phyloP scores from a whole-genome alignment of 2,797 vertebrate species.

The Knipowitschia caucasica region DNA sequence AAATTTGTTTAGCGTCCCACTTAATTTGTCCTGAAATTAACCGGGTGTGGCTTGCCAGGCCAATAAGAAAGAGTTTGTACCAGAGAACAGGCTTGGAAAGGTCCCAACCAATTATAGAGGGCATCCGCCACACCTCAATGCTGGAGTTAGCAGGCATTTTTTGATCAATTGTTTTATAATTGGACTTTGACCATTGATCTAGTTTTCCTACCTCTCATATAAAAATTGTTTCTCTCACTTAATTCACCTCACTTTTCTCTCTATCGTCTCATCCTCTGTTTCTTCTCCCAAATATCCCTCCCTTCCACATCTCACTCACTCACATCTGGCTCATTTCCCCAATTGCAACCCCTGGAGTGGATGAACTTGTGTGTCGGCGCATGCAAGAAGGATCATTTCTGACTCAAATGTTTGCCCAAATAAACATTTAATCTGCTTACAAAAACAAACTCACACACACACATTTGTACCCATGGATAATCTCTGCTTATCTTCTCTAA shows the following conservation, averaged over 20 bases:
- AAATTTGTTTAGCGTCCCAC: too few species aligned
- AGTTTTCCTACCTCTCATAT: too few species aligned
- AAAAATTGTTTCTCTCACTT: slow-evolving; percentile 14
- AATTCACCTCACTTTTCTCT: slow-evolving; percentile 13
- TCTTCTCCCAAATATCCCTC: background rate
- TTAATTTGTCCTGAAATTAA: too few species aligned
- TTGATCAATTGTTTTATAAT: too few species aligned
- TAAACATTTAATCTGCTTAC: slow-evolving; percentile 63
- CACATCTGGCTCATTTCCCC: slow-evolving; percentile 47
- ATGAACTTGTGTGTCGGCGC: slow-evolving; percentile 23
- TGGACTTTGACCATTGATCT: too few species aligned
- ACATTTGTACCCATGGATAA: slow-evolving; percentile 36
- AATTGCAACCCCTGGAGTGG: slow-evolving; percentile 23
- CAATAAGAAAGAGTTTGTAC: too few species aligned
- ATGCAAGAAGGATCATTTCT: slow-evolving; percentile 50
- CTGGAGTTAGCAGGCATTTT: too few species aligned
- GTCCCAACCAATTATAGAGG: too few species aligned
- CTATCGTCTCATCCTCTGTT: background rate
- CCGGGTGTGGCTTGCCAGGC: too few species aligned
- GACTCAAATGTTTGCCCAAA: slow-evolving; percentile 59
- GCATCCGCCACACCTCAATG: too few species aligned
- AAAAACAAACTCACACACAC: slow-evolving; percentile 33
- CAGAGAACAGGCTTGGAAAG: too few species aligned
- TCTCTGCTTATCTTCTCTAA: slow-evolving; percentile 49
- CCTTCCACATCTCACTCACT: slow-evolving; percentile 19